Conservation (phyloP, 2,113 vertebrate genomes). For the Rhineura floridana region DNA sequence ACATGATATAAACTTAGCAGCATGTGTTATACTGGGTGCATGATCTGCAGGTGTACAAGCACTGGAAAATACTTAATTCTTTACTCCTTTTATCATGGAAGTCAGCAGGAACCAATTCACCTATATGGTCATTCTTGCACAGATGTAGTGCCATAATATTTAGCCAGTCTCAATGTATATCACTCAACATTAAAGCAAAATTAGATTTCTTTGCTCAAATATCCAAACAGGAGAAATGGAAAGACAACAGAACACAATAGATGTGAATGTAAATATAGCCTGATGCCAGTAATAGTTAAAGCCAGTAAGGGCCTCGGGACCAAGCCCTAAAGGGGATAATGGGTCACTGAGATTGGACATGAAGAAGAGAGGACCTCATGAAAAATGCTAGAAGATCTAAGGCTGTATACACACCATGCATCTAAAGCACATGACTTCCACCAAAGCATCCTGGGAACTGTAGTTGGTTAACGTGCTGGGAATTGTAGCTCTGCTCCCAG, state of each 20-base stretch:
- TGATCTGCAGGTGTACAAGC: not conserved
- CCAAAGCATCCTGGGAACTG: too few species aligned
- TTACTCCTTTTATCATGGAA: slow-evolving; percentile 2
- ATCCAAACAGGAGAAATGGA: not conserved
- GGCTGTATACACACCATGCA: too few species aligned
- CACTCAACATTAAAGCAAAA: not conserved
- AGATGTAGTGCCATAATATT: slow-evolving; percentile 7
- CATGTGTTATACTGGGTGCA: not conserved
- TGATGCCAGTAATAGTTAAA: not conserved
- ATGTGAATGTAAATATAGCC: not conserved
- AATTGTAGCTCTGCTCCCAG: too few species aligned
- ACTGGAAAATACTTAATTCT: not conserved
- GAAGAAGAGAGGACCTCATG: not conserved
- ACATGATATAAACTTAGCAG: not conserved
- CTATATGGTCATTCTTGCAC: not conserved
- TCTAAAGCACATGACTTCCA: too few species aligned
- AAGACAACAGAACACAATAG: not conserved
- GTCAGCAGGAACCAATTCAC: not conserved
- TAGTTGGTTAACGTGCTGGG: too few species aligned
- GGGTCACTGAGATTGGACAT: not conserved
- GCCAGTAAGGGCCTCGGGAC: too few species aligned
- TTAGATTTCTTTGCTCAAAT: not conserved
- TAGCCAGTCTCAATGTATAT: not conserved
- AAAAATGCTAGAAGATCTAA: not conserved
- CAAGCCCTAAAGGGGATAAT: not conserved